phyloP scores from a whole-genome alignment of 2,113 vertebrate species.

The Tichodroma muraria region DNA sequence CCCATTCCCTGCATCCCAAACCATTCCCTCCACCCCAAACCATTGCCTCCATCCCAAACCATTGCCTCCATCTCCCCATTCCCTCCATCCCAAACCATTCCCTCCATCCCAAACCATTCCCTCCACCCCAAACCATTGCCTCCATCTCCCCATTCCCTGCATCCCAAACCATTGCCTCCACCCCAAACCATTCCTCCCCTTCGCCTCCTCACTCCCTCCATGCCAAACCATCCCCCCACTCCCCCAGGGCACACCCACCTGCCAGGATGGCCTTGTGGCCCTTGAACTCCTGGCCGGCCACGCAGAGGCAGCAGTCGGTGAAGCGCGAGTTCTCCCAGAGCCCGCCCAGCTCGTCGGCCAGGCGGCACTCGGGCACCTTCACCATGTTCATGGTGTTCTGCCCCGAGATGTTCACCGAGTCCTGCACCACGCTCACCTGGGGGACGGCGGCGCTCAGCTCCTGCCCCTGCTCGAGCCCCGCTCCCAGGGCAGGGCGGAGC shows the following conservation, averaged over 20 bases:
- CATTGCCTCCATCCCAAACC: background rate
- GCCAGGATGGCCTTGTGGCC: constrained; percentile 90
- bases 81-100: background rate
- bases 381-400: constrained; percentile 97
- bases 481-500: too few relatives aligned
- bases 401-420: constrained; percentile 97
- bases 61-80: too few relatives aligned
- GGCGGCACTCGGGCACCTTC: constrained; percentile 91
- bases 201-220: too few relatives aligned
- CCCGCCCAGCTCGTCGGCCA: constrained; percentile 93
- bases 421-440: constrained; percentile 97
- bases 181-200: too few relatives aligned
- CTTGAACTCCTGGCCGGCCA: constrained; percentile 90
- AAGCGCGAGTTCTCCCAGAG: constrained; percentile 96
- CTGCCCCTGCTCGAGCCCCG: background rate
- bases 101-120: background rate
- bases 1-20: background rate
- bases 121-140: too few relatives aligned
- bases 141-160: too few relatives aligned
- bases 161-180: background rate
- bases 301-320: constrained; percentile 95
- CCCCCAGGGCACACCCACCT: constrained; percentile 66
- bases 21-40: background rate
- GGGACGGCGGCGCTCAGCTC: background rate
- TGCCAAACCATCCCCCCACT: too few relatives aligned